Evolutionary conservation across 1,140 invertebrate species (phyloP), one percentile per base, ranked within the genome.

Genomic region (Drosophila azteca): DNA sequence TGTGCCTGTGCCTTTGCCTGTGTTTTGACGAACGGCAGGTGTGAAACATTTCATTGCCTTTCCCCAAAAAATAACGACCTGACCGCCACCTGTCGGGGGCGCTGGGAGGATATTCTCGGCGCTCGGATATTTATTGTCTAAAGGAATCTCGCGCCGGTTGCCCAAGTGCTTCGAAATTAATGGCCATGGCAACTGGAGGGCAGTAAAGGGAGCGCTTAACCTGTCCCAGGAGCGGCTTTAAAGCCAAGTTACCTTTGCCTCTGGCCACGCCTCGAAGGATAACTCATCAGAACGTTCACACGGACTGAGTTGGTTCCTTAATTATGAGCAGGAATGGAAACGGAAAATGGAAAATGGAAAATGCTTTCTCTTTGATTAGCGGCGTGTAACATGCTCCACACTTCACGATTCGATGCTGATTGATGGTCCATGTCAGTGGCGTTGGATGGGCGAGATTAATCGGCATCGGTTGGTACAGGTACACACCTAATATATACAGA

Each of bases 311-410:
- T 74, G 17, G 48, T 26, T 49, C 53, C 67, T 49, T 70, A 69
- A 70, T 70, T 70, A 66, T 65, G 54, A 59, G 49, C 15, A n/a
- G 51, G n/a, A 26, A 41, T 13, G 66, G 17, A 50, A 62, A 65
- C 79, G 76, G 55, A 65, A 51, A 65, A 64, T 66, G 80, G 24
- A 24, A 50, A 62, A 68, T 84, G 76, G 55, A 65, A 49, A 65
- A 69, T 69, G 80, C 81, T 80, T 62, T 84, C 55, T 74, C 61
- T 66, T 76, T 85, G 81, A 81, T 85, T 84, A 69, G 58, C 39
- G 39, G 6, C 54, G 41, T 74, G 70, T 60, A 58, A 54, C 58
- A 70, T 50, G 41, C 35, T 13, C 72, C 50, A 20, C 44, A 52
- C 51, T 44, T 20, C 17, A 20, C 24, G 24, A 26, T 26, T 26